Percentiles rank a stretch among this genome's conserved stretches.
These are phyloP conservation scores for Phymatocera aterrima DNA, from an alignment of 2,888 invertebrate genomes.

Conservation along the genomic window DNA sequence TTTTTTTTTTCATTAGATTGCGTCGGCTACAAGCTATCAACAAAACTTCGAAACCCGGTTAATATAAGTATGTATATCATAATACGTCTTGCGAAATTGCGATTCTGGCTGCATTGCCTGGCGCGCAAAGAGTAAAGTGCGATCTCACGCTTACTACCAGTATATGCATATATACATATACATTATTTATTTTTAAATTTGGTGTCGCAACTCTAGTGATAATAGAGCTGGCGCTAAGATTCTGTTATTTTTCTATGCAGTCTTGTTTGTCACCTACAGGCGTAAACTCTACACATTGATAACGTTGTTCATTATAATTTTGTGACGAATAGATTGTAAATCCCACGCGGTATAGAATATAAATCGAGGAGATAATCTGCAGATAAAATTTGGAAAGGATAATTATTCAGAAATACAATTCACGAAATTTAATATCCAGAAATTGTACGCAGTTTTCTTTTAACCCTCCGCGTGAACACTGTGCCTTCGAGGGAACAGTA, in stretches of 20 bases:
- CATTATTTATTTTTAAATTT: neutral
- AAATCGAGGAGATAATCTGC: neutral
- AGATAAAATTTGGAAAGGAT: neutral
- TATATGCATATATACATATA: neutral
- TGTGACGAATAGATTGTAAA: neutral
- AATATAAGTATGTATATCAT: neutral
- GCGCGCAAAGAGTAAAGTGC: neutral
- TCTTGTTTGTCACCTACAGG: neutral
- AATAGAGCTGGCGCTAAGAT: constrained; percentile 18
- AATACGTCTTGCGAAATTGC: neutral
- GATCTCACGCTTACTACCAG: neutral
- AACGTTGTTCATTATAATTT: no score
- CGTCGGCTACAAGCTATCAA: neutral
- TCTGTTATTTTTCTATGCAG: neutral
- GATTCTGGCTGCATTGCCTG: neutral
- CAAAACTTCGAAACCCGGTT: neutral
- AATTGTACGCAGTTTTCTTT: neutral
- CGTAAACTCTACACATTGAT: neutral
- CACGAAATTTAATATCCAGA: neutral
- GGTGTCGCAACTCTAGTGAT: neutral
- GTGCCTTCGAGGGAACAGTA: no score
- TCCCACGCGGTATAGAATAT: neutral
- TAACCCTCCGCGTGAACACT: no score
- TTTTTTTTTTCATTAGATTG: neutral
- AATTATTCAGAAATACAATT: neutral